Percentiles rank a stretch among this genome's conserved stretches.
Conservation (phyloP, 2,888 invertebrate genomes). For the Terebella lapidaria region DNA sequence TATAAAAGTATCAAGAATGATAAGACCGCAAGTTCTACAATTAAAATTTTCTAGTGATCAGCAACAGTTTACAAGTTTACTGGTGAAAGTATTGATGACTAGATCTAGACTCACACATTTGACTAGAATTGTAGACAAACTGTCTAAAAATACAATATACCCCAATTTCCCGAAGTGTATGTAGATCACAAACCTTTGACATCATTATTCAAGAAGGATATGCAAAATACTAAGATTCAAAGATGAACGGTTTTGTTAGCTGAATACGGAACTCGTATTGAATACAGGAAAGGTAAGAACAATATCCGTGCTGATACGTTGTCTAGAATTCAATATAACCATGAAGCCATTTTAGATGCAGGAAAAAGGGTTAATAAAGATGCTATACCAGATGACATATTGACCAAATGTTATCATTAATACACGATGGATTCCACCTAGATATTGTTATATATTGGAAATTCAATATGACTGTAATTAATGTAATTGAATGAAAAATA, state of each 20-base stretch:
- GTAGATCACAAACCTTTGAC: slow-evolving; percentile 10
- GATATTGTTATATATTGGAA: too few species aligned
- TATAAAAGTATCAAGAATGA: too few species aligned
- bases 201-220: slow-evolving; percentile 3
- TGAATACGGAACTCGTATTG: slow-evolving; percentile 4
- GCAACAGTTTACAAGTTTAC: too few species aligned
- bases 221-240: slow-evolving; percentile 9
- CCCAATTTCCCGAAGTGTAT: background rate
- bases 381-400: background rate
- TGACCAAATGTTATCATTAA: background rate
- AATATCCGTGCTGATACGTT: too few species aligned
- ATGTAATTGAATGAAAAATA: too few species aligned
- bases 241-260: slow-evolving; percentile 2
- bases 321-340: background rate
- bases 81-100: slow-evolving; percentile 3
- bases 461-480: too few species aligned
- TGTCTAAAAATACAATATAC: background rate
- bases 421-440: background rate
- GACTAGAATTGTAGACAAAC: background rate
- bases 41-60: too few species aligned
- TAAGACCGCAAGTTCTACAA: too few species aligned
- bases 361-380: background rate
- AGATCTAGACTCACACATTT: slow-evolving; percentile 2
- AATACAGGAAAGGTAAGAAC: too few species aligned
- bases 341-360: background rate